Base-by-base conservation (phyloP, 2,888 invertebrate genomes). In the Aplocera efformata region DNA sequence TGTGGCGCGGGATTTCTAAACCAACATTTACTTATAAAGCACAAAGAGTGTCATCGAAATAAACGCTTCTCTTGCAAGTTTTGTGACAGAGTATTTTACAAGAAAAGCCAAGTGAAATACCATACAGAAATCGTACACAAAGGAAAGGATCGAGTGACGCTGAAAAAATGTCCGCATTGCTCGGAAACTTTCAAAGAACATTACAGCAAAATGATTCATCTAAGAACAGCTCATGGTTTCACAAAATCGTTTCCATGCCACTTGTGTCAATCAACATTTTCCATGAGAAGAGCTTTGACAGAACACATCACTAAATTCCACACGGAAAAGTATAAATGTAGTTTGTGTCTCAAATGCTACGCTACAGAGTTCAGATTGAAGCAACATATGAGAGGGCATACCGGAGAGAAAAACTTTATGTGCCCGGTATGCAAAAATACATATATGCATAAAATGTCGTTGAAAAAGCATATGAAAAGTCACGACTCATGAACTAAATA, bases 161-260 rank as follows among this genome's bases (percentile, higher is more conserved):
- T 80, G 0, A 42, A 81, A 7, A 85, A 84, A 63, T 86, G 86
- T 45, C 79, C 85, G 0, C 83, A 80, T 39, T 86, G 86, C 25
- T 66, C 81, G 37, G 83, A 85, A 51, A 56, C 86, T 6, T 85
- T 86, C 32, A 63, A 80, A 0, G 82, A 84, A 42, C 83, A 85
- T 41, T 85, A 85, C 28, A 67, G 68, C 1, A 85, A 84, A 37
- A 82, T 85, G 81, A 77, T 77, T 1, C 85, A 86, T 47, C 50
- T 86, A 40, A 81, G 72, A 49, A 77, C 79, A 43, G 76, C 61
- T 0, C 85, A 86, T 39, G 83, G 81, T 0, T 83, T 84, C 3
- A 58, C 72, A 0, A 82, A 80, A 17, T 76, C 67, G 0, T 85
- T 83, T 25, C 83, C 82, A 27, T 85, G 85, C 34, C 67, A 60